Base-by-base conservation (phyloP, 2,797 vertebrate species). In the Australoheros facetus region DNA sequence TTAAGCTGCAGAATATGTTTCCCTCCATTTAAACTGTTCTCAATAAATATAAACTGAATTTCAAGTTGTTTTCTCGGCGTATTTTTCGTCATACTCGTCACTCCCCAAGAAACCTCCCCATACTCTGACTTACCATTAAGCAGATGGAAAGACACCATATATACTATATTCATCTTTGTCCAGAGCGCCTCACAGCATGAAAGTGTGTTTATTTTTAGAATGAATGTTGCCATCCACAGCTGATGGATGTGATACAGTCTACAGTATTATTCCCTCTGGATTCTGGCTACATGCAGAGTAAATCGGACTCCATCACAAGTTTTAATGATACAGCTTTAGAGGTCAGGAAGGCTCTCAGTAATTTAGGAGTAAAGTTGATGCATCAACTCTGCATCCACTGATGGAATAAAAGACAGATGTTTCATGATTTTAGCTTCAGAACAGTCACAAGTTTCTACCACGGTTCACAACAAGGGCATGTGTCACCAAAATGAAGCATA, bases 401-500 rank as follows among this genome's bases (percentile, higher is more conserved):
- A 48, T 14, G 71, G 37, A 75, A 19, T n/a, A n/a, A 54, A 79
- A 78, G 21, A 77, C 21, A 45, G 73, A 82, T 57, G 75, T 21
- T 53, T 16, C 9, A 14, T 30, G 17, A 56, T 21, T 55, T 71
- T n/a, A 75, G 57, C 42, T 75, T 75, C 23, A 75, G 39, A 79
- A 66, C 74, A 75, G 34, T 42, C 17, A 26, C 26, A 73, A 59
- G 37, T 79, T 80, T 76, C 71, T 77, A 58, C 59, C 42, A 13
- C 26, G 34, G 87, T 93, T 93, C 90, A 92, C 59, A 81, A 77
- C 79, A 80, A 89, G 86, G 89, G 72, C 87, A 91, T 32, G 73
- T 84, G 86, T 90, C 90, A 85, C 48, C 28, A 81, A 86, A 89
- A 87, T 92, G 83, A 93, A 90, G 80, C 80, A 89, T 79, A 71